phyloP scores from a whole-genome alignment of 2,888 invertebrate genomes.

The Nowickia ferox region DNA sequence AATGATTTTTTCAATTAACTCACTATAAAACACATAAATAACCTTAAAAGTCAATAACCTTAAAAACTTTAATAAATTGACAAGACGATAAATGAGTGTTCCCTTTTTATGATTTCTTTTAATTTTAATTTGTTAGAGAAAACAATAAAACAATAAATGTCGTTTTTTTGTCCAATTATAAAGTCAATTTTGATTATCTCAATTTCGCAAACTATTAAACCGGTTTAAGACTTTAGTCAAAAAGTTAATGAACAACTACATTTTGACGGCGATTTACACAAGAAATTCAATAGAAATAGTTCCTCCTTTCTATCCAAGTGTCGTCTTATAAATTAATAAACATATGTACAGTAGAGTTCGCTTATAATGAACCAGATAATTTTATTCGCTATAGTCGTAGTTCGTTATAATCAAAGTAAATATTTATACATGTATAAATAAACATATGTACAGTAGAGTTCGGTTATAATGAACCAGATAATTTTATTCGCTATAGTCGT shows the following conservation, averaged over 20 bases:
- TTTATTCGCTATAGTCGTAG: too few relatives aligned
- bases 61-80: neutral
- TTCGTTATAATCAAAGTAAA: too few relatives aligned
- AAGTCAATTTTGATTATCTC: conserved; percentile 10
- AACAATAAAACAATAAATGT: neutral
- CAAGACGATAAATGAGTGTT: neutral
- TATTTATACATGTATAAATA: too few relatives aligned
- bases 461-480: too few relatives aligned
- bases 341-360: too few relatives aligned
- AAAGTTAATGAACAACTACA: neutral
- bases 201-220: conserved; percentile 9
- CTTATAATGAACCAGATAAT: too few relatives aligned
- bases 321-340: neutral
- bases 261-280: neutral
- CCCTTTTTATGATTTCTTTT: neutral
- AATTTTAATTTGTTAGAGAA: neutral
- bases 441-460: too few relatives aligned
- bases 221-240: conserved; percentile 5
- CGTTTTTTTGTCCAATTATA: neutral
- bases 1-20: neutral
- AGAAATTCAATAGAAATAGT: neutral
- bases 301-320: conserved; percentile 17
- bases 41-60: conserved; percentile 17
- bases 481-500: too few relatives aligned
- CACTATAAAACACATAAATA: neutral